Evolutionary conservation across 2,113 vertebrate genomes (phyloP).

Genomic region (Eidolon helvum): DNA sequence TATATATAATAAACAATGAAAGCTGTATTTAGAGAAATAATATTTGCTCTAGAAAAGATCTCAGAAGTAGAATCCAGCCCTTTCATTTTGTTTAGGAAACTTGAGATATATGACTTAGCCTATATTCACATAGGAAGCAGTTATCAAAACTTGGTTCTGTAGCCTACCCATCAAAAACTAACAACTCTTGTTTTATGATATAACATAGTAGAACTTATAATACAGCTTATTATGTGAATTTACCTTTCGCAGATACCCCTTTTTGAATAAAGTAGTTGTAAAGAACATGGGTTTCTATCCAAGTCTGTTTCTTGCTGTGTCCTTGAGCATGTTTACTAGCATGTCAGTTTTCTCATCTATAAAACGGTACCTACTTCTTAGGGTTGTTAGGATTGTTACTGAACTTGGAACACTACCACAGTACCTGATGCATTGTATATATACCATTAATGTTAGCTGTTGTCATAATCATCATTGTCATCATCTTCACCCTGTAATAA

Average conservation of each 20-base stretch:
- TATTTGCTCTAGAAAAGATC: not conserved
- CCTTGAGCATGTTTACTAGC: not conserved
- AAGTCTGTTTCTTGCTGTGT: not conserved
- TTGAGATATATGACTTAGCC: not conserved
- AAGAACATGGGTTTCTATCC: not conserved
- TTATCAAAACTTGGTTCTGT: constrained; percentile 33
- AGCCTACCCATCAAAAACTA: not conserved
- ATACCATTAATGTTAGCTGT: not conserved
- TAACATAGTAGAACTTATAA: not conserved
- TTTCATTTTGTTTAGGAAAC: not conserved
- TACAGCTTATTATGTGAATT: not conserved
- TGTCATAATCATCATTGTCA: not conserved
- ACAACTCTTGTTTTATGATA: not conserved
- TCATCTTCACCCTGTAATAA: not conserved
- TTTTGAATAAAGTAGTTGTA: not conserved
- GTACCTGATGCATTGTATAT: not conserved
- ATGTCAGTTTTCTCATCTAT: not conserved
- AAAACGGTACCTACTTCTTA: not conserved
- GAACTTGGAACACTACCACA: not conserved
- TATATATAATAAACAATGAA: not conserved
- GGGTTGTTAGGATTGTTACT: not conserved
- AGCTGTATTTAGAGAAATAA: constrained; percentile 36
- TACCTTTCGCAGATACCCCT: not conserved
- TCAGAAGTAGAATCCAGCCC: constrained; percentile 1
- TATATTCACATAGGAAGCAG: not conserved